Conservation (phyloP, 1,140 invertebrate genomes). For the Aplysia californica region DNA sequence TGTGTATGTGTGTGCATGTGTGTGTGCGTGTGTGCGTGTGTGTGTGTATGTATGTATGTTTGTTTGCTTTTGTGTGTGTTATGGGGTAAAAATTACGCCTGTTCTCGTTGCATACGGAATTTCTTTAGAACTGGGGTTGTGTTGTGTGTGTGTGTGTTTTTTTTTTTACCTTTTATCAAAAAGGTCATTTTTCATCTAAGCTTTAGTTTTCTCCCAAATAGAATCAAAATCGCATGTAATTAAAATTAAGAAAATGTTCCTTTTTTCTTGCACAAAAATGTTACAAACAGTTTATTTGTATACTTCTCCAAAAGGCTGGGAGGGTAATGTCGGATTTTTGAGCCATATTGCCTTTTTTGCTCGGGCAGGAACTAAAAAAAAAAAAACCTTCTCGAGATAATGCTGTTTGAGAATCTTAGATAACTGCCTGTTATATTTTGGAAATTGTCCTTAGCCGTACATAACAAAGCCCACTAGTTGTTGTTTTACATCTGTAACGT, state of each 20-base stretch:
- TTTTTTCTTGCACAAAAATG: background rate
- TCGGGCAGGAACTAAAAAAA: too few species aligned
- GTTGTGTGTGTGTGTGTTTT: too few species aligned
- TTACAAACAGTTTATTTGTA: background rate
- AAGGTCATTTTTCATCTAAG: background rate
- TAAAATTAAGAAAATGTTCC: background rate
- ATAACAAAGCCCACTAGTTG: background rate
- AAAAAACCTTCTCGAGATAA: too few species aligned
- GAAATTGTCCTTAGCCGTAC: background rate
- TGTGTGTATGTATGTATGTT: too few species aligned
- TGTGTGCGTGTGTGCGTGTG: too few species aligned
- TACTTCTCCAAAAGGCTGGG: background rate
- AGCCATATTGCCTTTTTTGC: too few species aligned
- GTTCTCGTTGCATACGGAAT: too few species aligned
- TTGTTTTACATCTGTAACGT: background rate
- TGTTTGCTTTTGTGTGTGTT: too few species aligned
- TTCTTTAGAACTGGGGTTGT: too few species aligned
- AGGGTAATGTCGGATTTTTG: background rate
- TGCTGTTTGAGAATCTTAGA: too few species aligned
- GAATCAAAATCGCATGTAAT: background rate
- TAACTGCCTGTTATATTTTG: background rate
- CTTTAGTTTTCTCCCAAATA: background rate
- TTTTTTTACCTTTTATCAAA: background rate
- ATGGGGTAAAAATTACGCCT: too few species aligned
- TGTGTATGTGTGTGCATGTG: too few species aligned